Evolutionary conservation across 2,113 vertebrate genomes (phyloP), one percentile per base, ranked within the genome.

Genomic region (Saimiri boliviensis): DNA sequence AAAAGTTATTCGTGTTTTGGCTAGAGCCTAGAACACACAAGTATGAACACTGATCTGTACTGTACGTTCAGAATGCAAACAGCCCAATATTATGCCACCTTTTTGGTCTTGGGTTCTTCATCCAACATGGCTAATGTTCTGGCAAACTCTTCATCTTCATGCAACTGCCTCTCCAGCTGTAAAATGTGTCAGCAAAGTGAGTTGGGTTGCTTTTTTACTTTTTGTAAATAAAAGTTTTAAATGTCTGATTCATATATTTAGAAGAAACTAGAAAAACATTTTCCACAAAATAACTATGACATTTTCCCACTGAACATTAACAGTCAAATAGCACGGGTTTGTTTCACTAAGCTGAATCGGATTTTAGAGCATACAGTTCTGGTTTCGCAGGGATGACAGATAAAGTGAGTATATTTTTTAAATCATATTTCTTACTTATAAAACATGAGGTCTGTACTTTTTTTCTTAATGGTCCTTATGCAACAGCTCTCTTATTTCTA

Each of bases 131-230:
- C 99, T 98, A 99, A 97, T 0, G 99, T 99, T 97, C 97, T 99
- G 63, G 99, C 99, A 99, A 99, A 99, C 94, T 99, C 99, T 90
- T 99, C 99, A 97, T 99, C 99, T 82, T 99, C 99, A 45, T 99
- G 99, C 66, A 99, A 94, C 83, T 99, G 99, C 95, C 99, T 99
- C 96, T 99, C 99, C 98, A 99, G 76, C 99, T 99, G 91, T n/a
- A 63, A 77, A 52, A 84, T 76, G 45, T 90, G 80, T 27, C 54
- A 95, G 92, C n/a, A 92, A 1, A 35, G 21, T 63, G 12, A 32
- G 66, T 19, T 83, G 16, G 91, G 63, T 8, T n/a, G 0, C 3
- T 70, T 92, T 88, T 96, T 20, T 95, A 54, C 52, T 3, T 97
- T 45, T 58, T 21, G 1, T 56, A 66, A 88, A 54, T 77, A 4